A percentile compares a stretch with the other conserved stretches of the same genome.
Evolutionary conservation across 2,888 invertebrate species (phyloP).

Genomic region (Oscheius onirici): DNA sequence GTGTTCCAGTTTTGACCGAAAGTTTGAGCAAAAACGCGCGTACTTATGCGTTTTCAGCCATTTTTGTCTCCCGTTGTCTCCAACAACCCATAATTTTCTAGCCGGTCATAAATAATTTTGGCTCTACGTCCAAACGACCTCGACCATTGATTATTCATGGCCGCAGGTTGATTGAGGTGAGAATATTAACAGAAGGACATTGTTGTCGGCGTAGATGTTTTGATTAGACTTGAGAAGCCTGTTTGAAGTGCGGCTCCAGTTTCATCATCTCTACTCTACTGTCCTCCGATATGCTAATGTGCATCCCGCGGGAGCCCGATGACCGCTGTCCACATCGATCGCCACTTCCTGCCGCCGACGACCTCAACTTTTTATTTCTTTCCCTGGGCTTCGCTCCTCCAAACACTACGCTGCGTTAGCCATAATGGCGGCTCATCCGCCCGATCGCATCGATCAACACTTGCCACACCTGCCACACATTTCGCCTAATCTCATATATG

Average conservation of each 20-base stretch:
- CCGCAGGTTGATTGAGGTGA: conserved; percentile 25
- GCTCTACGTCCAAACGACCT: conserved; percentile 19
- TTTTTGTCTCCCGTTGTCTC: neutral
- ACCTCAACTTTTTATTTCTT: conserved; percentile 11
- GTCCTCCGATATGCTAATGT: conserved; percentile 22
- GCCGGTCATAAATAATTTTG: conserved; percentile 23
- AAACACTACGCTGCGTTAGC: conserved; percentile 27
- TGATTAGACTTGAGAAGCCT: neutral
- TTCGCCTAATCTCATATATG: conserved; percentile 28
- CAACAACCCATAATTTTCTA: neutral
- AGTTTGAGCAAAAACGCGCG: too few species aligned
- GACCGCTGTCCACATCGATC: conserved; percentile 29
- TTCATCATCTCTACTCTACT: neutral
- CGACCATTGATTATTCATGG: conserved; percentile 32
- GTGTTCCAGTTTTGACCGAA: too few species aligned
- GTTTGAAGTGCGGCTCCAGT: neutral
- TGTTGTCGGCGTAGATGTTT: neutral
- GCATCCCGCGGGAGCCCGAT: conserved; percentile 17
- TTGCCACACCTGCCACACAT: conserved; percentile 30
- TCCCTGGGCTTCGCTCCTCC: conserved; percentile 1
- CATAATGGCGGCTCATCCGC: conserved; percentile 34
- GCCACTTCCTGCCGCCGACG: conserved; percentile 21
- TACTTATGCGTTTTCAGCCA: too few species aligned
- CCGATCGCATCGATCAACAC: conserved; percentile 33
- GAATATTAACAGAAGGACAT: conserved; percentile 14